Base-by-base conservation (phyloP, 1,140 invertebrate genomes). In the Thaumatotibia leucotreta region DNA sequence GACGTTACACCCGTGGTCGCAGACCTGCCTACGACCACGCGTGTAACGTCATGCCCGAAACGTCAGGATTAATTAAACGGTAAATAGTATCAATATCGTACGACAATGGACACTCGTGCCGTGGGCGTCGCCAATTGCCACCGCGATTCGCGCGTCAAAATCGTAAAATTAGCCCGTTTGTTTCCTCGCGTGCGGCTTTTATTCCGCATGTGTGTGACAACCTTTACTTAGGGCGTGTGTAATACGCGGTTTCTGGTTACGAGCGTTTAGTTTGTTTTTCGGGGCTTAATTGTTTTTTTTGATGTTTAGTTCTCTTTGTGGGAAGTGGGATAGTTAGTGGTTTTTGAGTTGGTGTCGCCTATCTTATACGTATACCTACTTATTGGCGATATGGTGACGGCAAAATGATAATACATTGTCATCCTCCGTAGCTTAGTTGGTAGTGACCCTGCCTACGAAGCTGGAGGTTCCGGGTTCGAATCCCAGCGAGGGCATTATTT, bases 141-240 rank as follows among this genome's bases (percentile, higher is more conserved):
- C 27, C 50, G 50, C 50, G 22, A n/a, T 11, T 23, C 69, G 65
- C 32, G 62, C 61, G 31, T 24, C 74, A 70, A 76, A 76, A 73
- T 76, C 61, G 31, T 24, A 71, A 70, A 76, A 76, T 76, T 76
- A 76, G 69, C 71, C 49, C 29, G 65, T 62, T 73, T 68, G 68
- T 70, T 69, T 63, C 32, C 49, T 32, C 17, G 22, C 64, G 69
- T 1, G 52, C 27, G 24, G 52, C 52, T 24, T 29, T 58, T 58
- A 58, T 31, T 29, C 39, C 58, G 8, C 31, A 65, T 73, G 70
- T 58, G n/a, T 58, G 52, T 58, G 52, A n/a, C 52, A 58, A 14
- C 52, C 52, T 29, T 58, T 58, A 58, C 29, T 58, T 58, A 58
- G 52, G 52, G 52, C 52, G 52, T 58, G 52, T 24, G 50, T 73